Evolutionary conservation across 1,140 invertebrate genomes (phyloP).

Genomic region (Saccostrea cuccullata): DNA sequence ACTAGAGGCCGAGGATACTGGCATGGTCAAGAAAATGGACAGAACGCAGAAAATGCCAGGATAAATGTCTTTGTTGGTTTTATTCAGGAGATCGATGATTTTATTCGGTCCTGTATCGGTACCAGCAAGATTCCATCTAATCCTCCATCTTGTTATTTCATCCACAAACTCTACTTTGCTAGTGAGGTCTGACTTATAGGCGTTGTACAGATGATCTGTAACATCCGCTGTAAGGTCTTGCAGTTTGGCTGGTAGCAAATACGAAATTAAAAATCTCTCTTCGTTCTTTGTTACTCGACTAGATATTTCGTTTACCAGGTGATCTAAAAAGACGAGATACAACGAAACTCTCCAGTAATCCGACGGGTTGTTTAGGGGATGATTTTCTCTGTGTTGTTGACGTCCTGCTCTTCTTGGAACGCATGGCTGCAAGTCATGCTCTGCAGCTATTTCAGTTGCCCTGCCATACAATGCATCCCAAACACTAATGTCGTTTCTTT

Average conservation of each 20-base stretch:
- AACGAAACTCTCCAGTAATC: conserved; percentile 40
- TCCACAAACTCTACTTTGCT: conserved; percentile 26
- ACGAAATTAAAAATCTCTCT: conserved; percentile 41
- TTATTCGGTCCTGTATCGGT: no score
- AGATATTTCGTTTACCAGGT: conserved; percentile 37
- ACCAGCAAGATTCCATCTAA: conserved; percentile 12
- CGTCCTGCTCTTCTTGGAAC: conserved; percentile 42
- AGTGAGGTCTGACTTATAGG: conserved; percentile 29
- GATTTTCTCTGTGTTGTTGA: conserved; percentile 41
- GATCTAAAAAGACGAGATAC: conserved; percentile 41
- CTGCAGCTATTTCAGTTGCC: conserved; percentile 39
- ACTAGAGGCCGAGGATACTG: conserved; percentile 47
- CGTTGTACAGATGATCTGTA: not conserved
- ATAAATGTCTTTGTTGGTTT: conserved; percentile 36
- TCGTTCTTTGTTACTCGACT: conserved; percentile 11
- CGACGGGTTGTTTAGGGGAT: conserved; percentile 16
- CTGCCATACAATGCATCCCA: conserved; percentile 36
- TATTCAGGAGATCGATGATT: not conserved
- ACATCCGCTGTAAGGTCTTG: conserved; percentile 1
- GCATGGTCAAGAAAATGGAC: conserved; percentile 43
- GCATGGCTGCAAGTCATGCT: conserved; percentile 44
- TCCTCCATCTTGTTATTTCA: conserved; percentile 33
- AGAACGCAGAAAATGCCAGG: conserved; percentile 13
- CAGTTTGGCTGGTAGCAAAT: conserved; percentile 13
- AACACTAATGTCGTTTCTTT: conserved; percentile 35